These are phyloP conservation scores for Rhodeus uyekii DNA, from an alignment of 2,797 vertebrate genomes.

Conservation along the genomic window DNA sequence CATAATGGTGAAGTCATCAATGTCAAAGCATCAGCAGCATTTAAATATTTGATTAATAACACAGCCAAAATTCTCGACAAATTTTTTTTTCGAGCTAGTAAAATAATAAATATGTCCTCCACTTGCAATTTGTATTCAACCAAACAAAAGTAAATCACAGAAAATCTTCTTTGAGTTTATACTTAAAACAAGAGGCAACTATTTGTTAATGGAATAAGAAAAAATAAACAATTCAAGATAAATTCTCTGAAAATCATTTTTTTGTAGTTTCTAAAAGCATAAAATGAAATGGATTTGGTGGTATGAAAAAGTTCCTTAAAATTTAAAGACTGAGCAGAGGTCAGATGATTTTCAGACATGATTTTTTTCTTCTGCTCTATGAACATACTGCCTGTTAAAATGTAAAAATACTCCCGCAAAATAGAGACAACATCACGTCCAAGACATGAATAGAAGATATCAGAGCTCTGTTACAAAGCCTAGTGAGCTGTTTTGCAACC, in stretches of 20 bases:
- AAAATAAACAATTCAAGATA: background rate
- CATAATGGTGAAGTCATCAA: constrained; percentile 13
- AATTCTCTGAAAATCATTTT: no score
- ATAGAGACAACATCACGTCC: background rate
- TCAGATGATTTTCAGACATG: background rate
- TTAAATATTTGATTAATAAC: constrained; percentile 6
- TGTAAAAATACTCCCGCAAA: background rate
- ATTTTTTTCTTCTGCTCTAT: background rate
- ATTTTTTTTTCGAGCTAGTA: no score
- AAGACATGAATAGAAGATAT: background rate
- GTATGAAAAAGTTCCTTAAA: background rate
- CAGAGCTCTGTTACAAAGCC: background rate
- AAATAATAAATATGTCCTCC: no score
- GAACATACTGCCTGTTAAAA: background rate
- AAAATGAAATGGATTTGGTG: background rate
- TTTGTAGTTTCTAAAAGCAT: no score
- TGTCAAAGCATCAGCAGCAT: background rate
- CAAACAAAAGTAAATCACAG: background rate
- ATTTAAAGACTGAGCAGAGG: background rate
- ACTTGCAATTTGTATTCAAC: no score
- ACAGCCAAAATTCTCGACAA: background rate
- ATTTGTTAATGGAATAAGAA: background rate
- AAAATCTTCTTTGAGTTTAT: background rate
- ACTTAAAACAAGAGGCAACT: background rate
- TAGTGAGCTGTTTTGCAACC: background rate